phyloP scores from a whole-genome alignment of 2,888 invertebrate genomes.

The Gonocerus acuteangulatus region DNA sequence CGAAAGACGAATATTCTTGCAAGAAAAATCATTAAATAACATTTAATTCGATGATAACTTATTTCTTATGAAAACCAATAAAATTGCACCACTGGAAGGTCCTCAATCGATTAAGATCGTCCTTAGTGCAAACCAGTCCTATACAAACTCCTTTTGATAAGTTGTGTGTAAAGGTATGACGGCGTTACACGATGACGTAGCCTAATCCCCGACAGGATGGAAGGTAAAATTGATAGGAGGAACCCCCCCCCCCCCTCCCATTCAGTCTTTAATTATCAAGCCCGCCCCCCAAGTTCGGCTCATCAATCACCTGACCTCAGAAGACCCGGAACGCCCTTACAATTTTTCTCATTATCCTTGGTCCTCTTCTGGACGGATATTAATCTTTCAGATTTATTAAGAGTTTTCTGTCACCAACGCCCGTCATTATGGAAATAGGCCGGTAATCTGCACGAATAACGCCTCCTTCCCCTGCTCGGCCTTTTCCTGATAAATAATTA shows the following conservation, averaged over 20 bases:
- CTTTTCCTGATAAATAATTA: constrained; percentile 16
- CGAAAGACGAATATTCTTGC: no score
- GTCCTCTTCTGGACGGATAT: constrained; percentile 19
- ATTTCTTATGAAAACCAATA: no score
- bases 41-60: no score
- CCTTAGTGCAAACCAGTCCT: no score
- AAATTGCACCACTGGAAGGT: no score
- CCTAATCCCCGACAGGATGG: no score
- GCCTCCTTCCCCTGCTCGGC: not conserved
- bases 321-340: not conserved
- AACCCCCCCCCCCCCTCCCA: not conserved
- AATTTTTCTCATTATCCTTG: constrained; percentile 25
- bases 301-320: constrained; percentile 17
- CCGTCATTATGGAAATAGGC: constrained; percentile 31
- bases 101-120: no score
- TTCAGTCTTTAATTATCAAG: constrained; percentile 10
- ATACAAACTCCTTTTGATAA: no score
- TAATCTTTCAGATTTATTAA: constrained; percentile 34
- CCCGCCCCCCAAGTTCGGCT: not conserved
- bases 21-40: no score
- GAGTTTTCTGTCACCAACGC: constrained; percentile 29
- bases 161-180: no score
- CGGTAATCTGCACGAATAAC: constrained; percentile 11
- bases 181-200: no score
- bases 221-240: constrained; percentile 5